Evolutionary conservation across 2,888 invertebrate species (phyloP), one percentile per base, ranked within the genome.

Genomic region (Orthosia gracilis): DNA sequence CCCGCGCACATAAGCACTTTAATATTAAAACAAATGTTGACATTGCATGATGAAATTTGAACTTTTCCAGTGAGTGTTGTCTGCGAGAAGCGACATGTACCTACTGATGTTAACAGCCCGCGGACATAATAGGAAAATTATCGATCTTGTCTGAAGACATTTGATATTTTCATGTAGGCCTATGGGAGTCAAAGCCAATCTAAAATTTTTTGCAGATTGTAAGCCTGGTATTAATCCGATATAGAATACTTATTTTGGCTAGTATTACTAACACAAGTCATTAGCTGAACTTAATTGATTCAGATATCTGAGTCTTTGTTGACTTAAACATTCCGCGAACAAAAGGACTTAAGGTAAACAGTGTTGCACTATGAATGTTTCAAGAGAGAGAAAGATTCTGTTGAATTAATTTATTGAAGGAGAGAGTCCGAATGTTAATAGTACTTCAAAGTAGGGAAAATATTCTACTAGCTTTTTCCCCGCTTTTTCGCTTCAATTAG

Each of bases 1-100:
- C 69, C 73, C 49, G 64, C 3, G 67, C 72, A 83, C 50, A 65
- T 72, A 62, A 72, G 80, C 57, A 45, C 61, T 65, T 69, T 71
- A 78, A 72, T 72, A 69, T 9, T 65, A 50, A 83, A 77, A 69
- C 77, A 52, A 49, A 68, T 71, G 77, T 84, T 76, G 7, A 9
- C 9, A 81, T 69, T 66, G 21, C 54, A 62, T 50, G 23, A 50
- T 40, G 58, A 65, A 61, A 52, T 55, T 63, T 69, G 47, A 63
- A 21, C 15, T 15, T 70, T 63, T 59, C 21, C 17, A 52, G 76
- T 73, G 12, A 15, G 17, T 40, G 0, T 18, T 9, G 17, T 54
- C 40, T 40, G 40, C 40, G 40, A 40, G 40, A 40, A 40, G 7
- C 40, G 40, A 40, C 1, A 40, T 40, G 9, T 40, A 40, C n/a